These are phyloP conservation scores for Monopterus albus DNA, from an alignment of 2,113 vertebrate species.

Conservation along the genomic window DNA sequence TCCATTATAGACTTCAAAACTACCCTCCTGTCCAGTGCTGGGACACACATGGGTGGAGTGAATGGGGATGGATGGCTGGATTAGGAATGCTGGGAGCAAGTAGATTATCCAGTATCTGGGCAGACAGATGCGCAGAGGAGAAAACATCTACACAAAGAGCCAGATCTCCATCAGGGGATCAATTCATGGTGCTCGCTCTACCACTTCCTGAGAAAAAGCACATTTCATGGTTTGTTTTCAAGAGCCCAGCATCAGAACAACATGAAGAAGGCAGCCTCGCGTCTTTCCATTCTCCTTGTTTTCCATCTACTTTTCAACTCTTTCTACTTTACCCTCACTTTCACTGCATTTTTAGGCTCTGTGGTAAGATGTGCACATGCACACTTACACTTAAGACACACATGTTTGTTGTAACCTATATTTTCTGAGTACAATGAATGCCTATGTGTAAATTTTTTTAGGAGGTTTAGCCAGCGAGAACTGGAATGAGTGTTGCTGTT, in stretches of 20 bases:
- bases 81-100: constrained; percentile 77
- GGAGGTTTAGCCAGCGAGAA: constrained; percentile 77
- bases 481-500: constrained; percentile 72
- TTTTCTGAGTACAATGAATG: constrained; percentile 76
- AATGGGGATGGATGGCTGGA: constrained; percentile 76
- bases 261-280: constrained; percentile 36
- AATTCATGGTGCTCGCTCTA: constrained; percentile 72
- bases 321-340: constrained; percentile 13
- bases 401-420: constrained; percentile 73
- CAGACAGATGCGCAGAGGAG: constrained; percentile 79
- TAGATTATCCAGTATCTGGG: constrained; percentile 84
- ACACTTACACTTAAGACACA: constrained; percentile 47
- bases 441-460: constrained; percentile 80
- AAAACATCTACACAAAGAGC: constrained; percentile 77
- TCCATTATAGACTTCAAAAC: constrained; percentile 71
- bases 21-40: constrained; percentile 66
- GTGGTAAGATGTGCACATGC: constrained; percentile 48
- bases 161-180: constrained; percentile 83
- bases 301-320: constrained; percentile 16
- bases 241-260: constrained; percentile 63
- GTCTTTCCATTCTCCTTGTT: neutral
- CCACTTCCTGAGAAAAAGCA: constrained; percentile 81
- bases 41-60: constrained; percentile 71
- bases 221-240: constrained; percentile 81
- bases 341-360: constrained; percentile 19